Evolutionary conservation across 2,797 vertebrate genomes (phyloP).

Genomic region (Nannoperca obscura): DNA sequence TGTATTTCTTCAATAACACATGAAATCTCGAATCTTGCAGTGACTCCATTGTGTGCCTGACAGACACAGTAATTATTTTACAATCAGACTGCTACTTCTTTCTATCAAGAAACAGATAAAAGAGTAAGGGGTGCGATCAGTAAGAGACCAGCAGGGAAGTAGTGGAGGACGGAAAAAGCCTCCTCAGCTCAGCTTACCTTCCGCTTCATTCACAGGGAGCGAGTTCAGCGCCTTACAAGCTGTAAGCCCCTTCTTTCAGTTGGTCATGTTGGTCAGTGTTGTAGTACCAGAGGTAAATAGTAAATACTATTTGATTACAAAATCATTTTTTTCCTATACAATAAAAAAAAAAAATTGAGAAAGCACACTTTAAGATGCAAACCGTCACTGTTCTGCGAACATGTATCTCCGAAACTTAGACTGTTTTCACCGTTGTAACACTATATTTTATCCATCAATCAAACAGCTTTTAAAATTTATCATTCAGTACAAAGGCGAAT

Average conservation of each 20-base stretch:
- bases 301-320: neutral
- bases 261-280: rapidly evolving
- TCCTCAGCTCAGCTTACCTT: slow-evolving; percentile 3
- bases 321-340: neutral
- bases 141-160: neutral
- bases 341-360: neutral
- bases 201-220: neutral
- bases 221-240: neutral
- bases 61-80: slow-evolving; percentile 22
- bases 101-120: neutral
- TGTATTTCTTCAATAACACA: slow-evolving; percentile 14
- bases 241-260: neutral
- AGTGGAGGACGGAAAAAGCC: slow-evolving; percentile 11
- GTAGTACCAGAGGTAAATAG: neutral
- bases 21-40: slow-evolving; percentile 5
- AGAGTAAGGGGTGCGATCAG: slow-evolving; percentile 4
- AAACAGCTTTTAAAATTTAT: neutral
- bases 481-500: neutral
- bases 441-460: neutral
- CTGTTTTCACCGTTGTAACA: neutral
- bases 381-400: neutral
- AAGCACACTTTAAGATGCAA: neutral
- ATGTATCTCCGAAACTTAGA: neutral
- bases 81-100: slow-evolving; percentile 9
- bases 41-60: neutral